Percentiles rank a stretch among this genome's conserved stretches.
Conservation (phyloP, 1,140 invertebrate genomes). For the Aplysia californica region DNA sequence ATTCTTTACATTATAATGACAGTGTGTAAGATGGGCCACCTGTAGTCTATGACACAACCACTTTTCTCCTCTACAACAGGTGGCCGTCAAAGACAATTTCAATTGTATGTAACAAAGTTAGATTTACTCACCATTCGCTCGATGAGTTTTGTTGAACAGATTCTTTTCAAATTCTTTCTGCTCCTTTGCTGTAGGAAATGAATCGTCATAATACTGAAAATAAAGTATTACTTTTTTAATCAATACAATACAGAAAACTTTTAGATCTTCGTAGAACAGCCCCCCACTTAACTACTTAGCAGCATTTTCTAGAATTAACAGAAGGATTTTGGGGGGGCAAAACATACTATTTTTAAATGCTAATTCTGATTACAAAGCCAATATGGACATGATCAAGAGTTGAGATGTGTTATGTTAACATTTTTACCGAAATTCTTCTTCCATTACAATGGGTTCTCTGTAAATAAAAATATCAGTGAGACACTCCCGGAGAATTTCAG, state of each 20-base stretch:
- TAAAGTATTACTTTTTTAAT: too few species aligned
- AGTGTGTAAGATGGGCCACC: too few species aligned
- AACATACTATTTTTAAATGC: not conserved
- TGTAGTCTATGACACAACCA: too few species aligned
- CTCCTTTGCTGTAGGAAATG: slow-evolving; percentile 92
- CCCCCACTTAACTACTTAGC: too few species aligned
- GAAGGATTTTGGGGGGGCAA: too few species aligned
- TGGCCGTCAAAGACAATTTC: too few species aligned
- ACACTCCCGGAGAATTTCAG: not conserved
- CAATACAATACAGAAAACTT: too few species aligned
- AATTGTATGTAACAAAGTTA: too few species aligned
- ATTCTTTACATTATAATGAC: too few species aligned
- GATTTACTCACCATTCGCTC: slow-evolving; percentile 74
- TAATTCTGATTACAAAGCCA: not conserved
- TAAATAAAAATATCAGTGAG: not conserved
- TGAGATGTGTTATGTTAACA: not conserved
- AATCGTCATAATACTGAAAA: slow-evolving; percentile 89
- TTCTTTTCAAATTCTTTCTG: slow-evolving; percentile 98
- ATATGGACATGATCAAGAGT: not conserved
- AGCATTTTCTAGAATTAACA: too few species aligned
- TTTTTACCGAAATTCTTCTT: not conserved
- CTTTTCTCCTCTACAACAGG: too few species aligned
- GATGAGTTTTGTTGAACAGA: slow-evolving; percentile 96
- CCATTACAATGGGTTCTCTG: not conserved
- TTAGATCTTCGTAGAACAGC: too few species aligned